Conservation (phyloP, 2,888 invertebrate species). For the Diarsia mendica region DNA sequence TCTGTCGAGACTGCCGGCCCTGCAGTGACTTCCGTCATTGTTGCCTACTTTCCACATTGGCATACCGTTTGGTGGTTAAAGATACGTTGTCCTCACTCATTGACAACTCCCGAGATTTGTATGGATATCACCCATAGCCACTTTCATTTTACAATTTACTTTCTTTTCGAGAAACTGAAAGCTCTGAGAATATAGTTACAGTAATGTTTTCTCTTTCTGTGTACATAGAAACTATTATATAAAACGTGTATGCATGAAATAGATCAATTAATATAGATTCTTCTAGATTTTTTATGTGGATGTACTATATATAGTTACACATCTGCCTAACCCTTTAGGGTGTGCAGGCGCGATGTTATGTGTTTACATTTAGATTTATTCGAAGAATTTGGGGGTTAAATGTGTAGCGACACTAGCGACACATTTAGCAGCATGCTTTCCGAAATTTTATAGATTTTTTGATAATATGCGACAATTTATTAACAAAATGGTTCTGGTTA, state of each 20-base stretch:
- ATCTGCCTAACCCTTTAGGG: too few relatives aligned
- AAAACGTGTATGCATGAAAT: conserved; percentile 59
- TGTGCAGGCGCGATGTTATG: background rate
- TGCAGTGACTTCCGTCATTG: background rate
- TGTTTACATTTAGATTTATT: background rate
- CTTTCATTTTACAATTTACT: conserved; percentile 33
- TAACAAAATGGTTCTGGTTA: conserved; percentile 26
- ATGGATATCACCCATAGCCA: conserved; percentile 7
- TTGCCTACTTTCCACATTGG: background rate
- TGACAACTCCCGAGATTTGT: background rate
- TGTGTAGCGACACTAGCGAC: too few relatives aligned
- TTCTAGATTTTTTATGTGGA: conserved; percentile 1
- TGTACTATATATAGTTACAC: background rate
- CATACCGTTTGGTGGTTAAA: background rate
- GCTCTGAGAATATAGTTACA: conserved; percentile 76
- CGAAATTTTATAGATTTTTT: conserved; percentile 43
- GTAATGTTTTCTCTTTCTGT: conserved; percentile 69
- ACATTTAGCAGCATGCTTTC: conserved; percentile 28
- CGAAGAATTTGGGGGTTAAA: conserved; percentile 2
- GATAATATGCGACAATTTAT: conserved; percentile 34
- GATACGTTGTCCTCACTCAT: background rate
- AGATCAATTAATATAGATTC: conserved; percentile 22
- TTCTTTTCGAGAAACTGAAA: conserved; percentile 65
- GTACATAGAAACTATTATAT: conserved; percentile 65
- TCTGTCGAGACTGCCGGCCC: too few relatives aligned